phyloP scores from a whole-genome alignment of 2,113 vertebrate genomes.

The Paradisaea rubra region DNA sequence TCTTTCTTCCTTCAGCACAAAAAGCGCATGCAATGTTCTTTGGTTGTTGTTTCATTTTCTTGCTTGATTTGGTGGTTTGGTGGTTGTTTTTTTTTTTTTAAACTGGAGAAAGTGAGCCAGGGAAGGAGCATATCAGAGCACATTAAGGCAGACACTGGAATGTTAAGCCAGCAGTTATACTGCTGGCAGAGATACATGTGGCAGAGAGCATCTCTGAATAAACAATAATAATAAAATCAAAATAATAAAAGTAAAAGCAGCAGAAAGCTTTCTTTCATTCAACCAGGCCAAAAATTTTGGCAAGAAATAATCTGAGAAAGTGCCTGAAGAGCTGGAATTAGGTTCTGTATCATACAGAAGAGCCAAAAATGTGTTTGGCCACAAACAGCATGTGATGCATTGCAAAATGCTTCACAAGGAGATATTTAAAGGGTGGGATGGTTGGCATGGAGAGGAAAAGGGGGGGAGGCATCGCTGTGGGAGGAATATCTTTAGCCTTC shows the following conservation, averaged over 20 bases:
- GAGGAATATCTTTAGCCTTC: background rate
- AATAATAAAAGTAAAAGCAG: background rate
- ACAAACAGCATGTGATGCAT: background rate
- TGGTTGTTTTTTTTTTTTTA: background rate
- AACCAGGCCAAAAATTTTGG: background rate
- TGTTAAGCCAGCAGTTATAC: background rate
- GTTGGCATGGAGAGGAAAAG: background rate
- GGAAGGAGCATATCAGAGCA: background rate
- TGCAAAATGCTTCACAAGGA: conserved; percentile 23
- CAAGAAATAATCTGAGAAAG: conserved; percentile 19
- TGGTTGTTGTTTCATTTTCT: background rate
- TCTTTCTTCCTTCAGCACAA: background rate
- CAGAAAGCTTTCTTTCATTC: background rate
- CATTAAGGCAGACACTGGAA: background rate
- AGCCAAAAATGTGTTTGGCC: conserved; percentile 62
- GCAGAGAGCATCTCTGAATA: background rate
- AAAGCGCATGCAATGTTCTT: background rate
- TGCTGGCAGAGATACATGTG: background rate
- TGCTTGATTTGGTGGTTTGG: background rate
- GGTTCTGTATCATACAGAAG: background rate
- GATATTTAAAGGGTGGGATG: conserved; percentile 24
- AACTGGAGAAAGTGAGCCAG: background rate
- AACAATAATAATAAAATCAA: background rate
- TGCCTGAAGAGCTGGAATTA: background rate
- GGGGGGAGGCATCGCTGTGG: accelerated